Evolutionary conservation across 2,113 vertebrate species (phyloP), one percentile per base, ranked within the genome.

Genomic region (Coptodon rendalli): DNA sequence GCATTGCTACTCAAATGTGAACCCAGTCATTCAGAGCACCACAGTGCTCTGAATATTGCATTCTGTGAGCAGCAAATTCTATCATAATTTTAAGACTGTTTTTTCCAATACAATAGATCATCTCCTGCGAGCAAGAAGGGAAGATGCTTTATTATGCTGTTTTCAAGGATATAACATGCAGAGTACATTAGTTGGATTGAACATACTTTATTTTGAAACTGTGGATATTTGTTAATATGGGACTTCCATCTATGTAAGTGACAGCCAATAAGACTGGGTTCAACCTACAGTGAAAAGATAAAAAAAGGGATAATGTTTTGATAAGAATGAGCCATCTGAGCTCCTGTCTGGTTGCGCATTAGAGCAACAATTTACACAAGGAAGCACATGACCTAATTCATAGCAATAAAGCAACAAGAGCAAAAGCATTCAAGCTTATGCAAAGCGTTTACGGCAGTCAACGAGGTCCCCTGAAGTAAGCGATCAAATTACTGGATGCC

Each of bases 181-280:
- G 40, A 88, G 92, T 93, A 91, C 89, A 92, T 92, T 91, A 92
- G n/a, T 14, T 40, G 24, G 89, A 88, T 91, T 95, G 82, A 87
- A 86, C 73, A 80, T 82, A 68, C 66, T 82, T 82, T 34, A 53
- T 87, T 85, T 66, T 84, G 73, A 91, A 86, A 76, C 45, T 52
- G 52, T 84, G 82, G 85, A 85, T 86, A 36, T 82, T 73, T 89
- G 38, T 27, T 68, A 34, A 53, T 16, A 50, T 52, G 7, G 80
- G 29, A 81, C 38, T 61, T 57, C 52, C 52, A 56, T 84, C 7
- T 82, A 53, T 89, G 29, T 86, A 66, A 56, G 50, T 52, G 27
- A 61, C 80, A 22, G 45, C 43, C 63, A 6, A 12, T 16, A 45
- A 81, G 80, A 48, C 12, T 80, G 22, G 53, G 81, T 86, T 81